Base-by-base conservation (phyloP, 2,888 invertebrate genomes). In the Leptogaster cylindrica region DNA sequence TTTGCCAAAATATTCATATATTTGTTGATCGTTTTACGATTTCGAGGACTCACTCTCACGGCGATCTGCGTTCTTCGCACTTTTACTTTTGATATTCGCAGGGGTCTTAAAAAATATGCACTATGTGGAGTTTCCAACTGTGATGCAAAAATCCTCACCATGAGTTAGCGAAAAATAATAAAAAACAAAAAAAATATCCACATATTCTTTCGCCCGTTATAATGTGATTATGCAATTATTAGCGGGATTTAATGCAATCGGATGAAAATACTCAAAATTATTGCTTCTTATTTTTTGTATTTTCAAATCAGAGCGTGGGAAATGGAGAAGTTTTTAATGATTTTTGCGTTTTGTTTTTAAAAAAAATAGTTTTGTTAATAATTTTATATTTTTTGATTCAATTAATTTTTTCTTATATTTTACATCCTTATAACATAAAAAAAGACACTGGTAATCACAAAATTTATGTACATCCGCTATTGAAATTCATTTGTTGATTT, bases 171-270 rank as follows among this genome's bases (percentile, higher is more conserved):
- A 51, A 52, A 52, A 36, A 36, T 10, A n/a, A 46, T 46, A 46
- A 46, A 46, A 46, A 46, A 46, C 8, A 10, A 46, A 52, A 52
- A 28, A 31, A 16, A 52, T 16, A n/a, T 52, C 58, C 36, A 36
- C 39, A 58, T 25, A 16, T 58, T 36, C 58, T 58, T 7, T 58
- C 58, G 41, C 39, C 39, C 58, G 58, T 36, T 39, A 58, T 58
- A 58, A 58, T 39, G 25, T 41, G 58, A 20, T 58, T 58, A 58
- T 58, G 41, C 58, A 58, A 58, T 58, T 39, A 58, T 58, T 58
- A 20, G 58, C 7, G 23, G 58, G 58, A 58, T 58, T 58, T 58
- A 39, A 39, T 23, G 27, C 8, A 58, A 31, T 52, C 58, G 39
- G 36, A 20, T 33, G 23, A 20, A 18, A 31, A 31, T 18, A n/a